These are phyloP conservation scores for Rotaria macrura DNA, from an alignment of 2,888 invertebrate species.

Conservation along the genomic window DNA sequence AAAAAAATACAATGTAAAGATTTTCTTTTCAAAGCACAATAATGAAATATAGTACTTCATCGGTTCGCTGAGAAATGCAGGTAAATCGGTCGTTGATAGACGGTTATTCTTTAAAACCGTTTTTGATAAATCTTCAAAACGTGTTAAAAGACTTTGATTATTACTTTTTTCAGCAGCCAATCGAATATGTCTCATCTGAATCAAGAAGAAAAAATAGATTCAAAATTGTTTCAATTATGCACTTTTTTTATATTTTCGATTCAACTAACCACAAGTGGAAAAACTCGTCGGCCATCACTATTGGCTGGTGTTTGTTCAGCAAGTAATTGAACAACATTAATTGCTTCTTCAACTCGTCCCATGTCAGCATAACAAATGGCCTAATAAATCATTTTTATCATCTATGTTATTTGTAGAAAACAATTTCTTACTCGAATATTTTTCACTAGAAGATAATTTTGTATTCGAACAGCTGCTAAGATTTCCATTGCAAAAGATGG, in stretches of 20 bases:
- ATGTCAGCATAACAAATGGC: constrained; percentile 14
- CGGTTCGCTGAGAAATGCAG: not conserved
- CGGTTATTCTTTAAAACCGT: not conserved
- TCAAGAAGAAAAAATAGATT: too few species aligned
- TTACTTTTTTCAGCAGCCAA: not conserved
- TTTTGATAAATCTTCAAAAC: constrained; percentile 7
- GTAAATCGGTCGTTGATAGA: not conserved
- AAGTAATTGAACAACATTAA: not conserved
- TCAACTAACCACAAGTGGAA: not conserved
- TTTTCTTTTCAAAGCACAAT: not conserved
- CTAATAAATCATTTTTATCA: not conserved
- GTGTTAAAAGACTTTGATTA: not conserved
- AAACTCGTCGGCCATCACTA: not conserved
- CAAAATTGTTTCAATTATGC: too few species aligned
- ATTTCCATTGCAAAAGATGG: constrained; percentile 12
- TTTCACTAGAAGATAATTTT: not conserved
- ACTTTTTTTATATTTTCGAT: too few species aligned
- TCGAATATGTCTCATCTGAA: constrained; percentile 13
- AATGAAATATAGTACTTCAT: not conserved
- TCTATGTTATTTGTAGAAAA: too few species aligned
- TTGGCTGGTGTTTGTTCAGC: not conserved
- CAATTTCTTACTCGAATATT: not conserved
- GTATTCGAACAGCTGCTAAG: not conserved
- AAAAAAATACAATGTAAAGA: not conserved
- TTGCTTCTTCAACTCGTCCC: constrained; percentile 22